phyloP scores from a whole-genome alignment of 2,113 vertebrate genomes.

The Mesocricetus auratus region DNA sequence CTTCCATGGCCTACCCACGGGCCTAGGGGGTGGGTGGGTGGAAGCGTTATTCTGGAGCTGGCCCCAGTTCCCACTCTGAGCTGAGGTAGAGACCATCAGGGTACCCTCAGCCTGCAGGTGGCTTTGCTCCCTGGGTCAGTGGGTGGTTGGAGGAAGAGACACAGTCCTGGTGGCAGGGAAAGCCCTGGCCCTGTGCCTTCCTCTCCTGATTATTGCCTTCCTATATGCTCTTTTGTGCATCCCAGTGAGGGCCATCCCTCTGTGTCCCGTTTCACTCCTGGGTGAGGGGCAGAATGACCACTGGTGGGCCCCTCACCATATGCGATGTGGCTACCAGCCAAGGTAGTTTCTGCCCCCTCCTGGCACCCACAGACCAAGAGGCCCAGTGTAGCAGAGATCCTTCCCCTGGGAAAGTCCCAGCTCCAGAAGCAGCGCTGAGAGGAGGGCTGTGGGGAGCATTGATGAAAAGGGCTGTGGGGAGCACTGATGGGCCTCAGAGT shows the following conservation, averaged over 20 bases:
- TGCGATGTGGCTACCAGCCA: not conserved
- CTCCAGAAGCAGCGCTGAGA: not conserved
- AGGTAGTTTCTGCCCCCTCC: not conserved
- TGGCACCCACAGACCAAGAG: not conserved
- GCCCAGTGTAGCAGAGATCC: not conserved
- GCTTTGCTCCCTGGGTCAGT: not conserved
- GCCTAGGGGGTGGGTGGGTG: not conserved
- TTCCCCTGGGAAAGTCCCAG: not conserved
- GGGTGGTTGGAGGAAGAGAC: not conserved
- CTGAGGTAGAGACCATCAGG: not conserved
- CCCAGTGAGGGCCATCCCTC: not conserved
- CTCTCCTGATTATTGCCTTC: not conserved
- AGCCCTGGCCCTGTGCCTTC: not conserved
- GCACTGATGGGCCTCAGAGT: slow-evolving; percentile 73
- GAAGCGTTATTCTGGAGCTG: not conserved
- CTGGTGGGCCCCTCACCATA: not conserved
- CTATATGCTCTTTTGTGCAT: not conserved
- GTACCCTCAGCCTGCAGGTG: not conserved
- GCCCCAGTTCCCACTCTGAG: not conserved
- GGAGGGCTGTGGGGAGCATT: not conserved
- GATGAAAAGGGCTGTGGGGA: not conserved
- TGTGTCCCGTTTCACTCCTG: not conserved
- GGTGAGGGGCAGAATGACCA: not conserved
- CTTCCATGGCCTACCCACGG: not conserved
- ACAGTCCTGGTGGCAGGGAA: not conserved